A percentile compares a stretch with the other conserved stretches of the same genome.
These are phyloP conservation scores for Drosophila tropicalis DNA, from an alignment of 1,140 invertebrate species.

Conservation along the genomic window DNA sequence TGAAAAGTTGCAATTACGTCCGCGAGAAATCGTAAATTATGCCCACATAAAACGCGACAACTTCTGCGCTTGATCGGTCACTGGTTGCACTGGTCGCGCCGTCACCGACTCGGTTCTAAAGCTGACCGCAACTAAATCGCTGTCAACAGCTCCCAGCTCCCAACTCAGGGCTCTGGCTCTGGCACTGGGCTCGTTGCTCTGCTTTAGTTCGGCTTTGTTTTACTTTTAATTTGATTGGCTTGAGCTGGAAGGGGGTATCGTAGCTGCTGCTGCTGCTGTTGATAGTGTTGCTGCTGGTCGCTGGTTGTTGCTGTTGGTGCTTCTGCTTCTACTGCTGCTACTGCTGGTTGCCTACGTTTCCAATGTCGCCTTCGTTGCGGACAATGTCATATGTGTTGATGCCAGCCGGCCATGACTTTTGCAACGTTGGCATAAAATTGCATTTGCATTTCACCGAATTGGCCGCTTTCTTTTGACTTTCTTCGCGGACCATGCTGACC, in stretches of 20 bases:
- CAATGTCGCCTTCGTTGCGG: constrained; percentile 71
- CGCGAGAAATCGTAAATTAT: constrained; percentile 57
- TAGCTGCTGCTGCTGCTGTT: constrained; percentile 22
- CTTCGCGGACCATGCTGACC: constrained; percentile 65
- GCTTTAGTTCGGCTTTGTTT: constrained; percentile 28
- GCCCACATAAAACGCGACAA: constrained; percentile 56
- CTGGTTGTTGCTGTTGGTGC: not conserved
- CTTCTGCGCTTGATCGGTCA: constrained; percentile 41
- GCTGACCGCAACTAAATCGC: constrained; percentile 57
- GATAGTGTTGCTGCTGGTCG: constrained; percentile 10
- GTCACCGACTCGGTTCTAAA: constrained; percentile 52
- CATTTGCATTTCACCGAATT: constrained; percentile 66
- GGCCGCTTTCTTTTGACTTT: constrained; percentile 69
- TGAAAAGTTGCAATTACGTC: constrained; percentile 45
- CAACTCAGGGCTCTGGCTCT: constrained; percentile 34
- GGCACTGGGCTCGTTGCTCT: constrained; percentile 30
- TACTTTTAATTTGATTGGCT: constrained; percentile 63
- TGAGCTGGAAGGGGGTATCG: not conserved
- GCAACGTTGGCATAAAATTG: constrained; percentile 68
- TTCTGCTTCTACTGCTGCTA: not conserved
- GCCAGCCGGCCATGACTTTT: constrained; percentile 71
- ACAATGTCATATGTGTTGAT: constrained; percentile 71
- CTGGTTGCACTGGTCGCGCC: constrained; percentile 48
- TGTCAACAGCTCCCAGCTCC: constrained; percentile 14
- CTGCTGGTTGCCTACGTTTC: constrained; percentile 36